Evolutionary conservation across 2,888 invertebrate genomes (phyloP).

Genomic region (Xylota segnis): DNA sequence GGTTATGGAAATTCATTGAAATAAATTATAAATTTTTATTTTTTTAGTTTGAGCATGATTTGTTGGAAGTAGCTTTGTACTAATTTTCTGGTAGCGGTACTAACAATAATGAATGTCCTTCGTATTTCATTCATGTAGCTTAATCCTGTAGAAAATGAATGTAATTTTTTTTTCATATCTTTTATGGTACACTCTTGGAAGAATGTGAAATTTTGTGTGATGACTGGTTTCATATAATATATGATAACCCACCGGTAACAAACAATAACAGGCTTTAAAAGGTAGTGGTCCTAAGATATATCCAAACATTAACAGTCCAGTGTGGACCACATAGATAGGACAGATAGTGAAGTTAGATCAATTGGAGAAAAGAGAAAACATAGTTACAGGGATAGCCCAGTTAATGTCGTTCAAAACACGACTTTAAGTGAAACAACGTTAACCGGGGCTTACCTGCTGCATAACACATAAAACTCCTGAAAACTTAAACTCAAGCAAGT

Average conservation of each 20-base stretch:
- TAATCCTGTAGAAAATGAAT: slow-evolving; percentile 28
- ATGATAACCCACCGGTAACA: neutral
- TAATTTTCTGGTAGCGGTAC: slow-evolving; percentile 45
- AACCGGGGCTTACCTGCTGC: no score
- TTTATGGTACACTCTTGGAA: slow-evolving; percentile 44
- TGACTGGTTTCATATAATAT: neutral
- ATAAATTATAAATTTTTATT: neutral
- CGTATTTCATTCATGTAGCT: slow-evolving; percentile 32
- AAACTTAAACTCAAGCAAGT: no score
- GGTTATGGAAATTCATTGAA: slow-evolving; percentile 17
- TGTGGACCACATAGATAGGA: no score
- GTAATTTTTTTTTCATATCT: slow-evolving; percentile 1
- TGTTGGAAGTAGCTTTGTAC: slow-evolving; percentile 20
- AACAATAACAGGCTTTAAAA: neutral
- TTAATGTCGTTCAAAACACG: no score
- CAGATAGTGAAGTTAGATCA: no score
- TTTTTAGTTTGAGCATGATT: slow-evolving; percentile 21
- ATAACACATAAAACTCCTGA: no score
- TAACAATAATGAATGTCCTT: slow-evolving; percentile 41
- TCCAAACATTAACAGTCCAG: no score
- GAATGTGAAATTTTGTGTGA: neutral
- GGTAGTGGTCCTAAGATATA: no score
- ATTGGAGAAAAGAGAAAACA: no score
- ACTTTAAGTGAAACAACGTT: no score
- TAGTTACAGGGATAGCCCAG: no score